Conservation (phyloP, 2,888 invertebrate species). For the Tenthredo distinguenda region DNA sequence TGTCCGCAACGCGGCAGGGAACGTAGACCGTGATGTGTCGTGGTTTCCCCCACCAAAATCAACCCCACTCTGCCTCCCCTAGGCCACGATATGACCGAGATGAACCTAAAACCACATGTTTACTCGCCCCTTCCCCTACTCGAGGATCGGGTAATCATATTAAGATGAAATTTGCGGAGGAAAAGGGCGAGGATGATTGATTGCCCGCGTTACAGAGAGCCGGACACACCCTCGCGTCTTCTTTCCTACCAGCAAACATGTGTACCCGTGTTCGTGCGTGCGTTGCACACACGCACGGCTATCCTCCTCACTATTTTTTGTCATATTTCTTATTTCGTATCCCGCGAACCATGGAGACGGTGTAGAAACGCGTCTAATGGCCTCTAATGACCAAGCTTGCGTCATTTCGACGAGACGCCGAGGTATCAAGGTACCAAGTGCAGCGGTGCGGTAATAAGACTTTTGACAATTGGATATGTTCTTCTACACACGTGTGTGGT, state of each 20-base stretch:
- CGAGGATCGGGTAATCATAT: conserved; percentile 8
- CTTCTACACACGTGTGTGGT: background rate
- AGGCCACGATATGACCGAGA: conserved; percentile 44
- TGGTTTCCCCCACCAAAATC: conserved; percentile 37
- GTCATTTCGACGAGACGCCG: background rate
- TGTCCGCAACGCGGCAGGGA: conserved; percentile 50
- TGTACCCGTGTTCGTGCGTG: background rate
- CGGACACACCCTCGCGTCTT: background rate
- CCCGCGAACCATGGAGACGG: background rate
- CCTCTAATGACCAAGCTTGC: conserved; percentile 27
- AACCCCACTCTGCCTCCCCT: conserved; percentile 46
- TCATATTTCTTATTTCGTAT: background rate
- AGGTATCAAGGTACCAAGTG: background rate
- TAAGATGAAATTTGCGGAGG: background rate
- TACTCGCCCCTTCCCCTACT: conserved; percentile 53
- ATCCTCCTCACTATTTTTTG: background rate
- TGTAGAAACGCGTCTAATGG: conserved; percentile 29
- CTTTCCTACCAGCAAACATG: background rate
- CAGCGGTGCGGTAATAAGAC: background rate
- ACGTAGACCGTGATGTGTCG: conserved; percentile 50
- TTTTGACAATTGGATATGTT: background rate
- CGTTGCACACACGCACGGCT: background rate
- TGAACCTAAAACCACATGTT: conserved; percentile 62
- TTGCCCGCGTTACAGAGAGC: background rate
- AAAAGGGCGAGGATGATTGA: background rate